Base-by-base conservation (phyloP, 2,113 vertebrate genomes). In the Prinia subflava region DNA sequence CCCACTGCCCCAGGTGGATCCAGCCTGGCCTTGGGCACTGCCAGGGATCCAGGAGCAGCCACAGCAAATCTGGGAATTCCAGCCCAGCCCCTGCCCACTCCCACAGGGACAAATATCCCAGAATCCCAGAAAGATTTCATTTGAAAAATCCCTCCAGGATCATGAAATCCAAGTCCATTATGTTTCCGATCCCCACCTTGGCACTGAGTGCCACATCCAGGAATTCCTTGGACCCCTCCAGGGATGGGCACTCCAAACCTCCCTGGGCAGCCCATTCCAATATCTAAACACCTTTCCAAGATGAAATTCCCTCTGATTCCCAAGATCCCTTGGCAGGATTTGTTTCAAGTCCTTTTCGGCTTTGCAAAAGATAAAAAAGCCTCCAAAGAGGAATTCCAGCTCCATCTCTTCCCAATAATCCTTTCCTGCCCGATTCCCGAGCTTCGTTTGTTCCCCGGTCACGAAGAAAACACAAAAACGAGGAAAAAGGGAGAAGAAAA, bases 131-230 rank as follows among this genome's bases (percentile, higher is more conserved):
- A 60, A 23, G 5, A 56, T n/a, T 56, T 47, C 3, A 3, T 3
- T 5, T 13, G 56, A 49, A 63, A 17, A 70, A 47, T 7, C 10
- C 49, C 9, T 41, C 30, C 42, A 9, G 5, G 16, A 3, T 52
- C 39, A 17, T 0, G 4, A 0, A 41, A 20, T 28, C n/a, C 8
- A 9, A 37, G 15, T 9, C n/a, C n/a, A n/a, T n/a, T n/a, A n/a
- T 15, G 28, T 15, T 15, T 10, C 39, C 2, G 0, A 15, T 37
- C 2, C 27, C 27, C 55, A 11, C 28, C 22, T 28, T 5, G 27
- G 15, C 55, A 16, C 37, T 3, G 22, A 60, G 39, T 2, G 18
- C n/a, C 64, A 41, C 20, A 30, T n/a, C 56, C 65, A 25, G 49
- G 20, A 63, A 47, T 71, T 63, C 41, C 65, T 30, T n/a, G 75